Base-by-base conservation (phyloP, 1,140 invertebrate genomes). In the Leptestheria dahalacensis region DNA sequence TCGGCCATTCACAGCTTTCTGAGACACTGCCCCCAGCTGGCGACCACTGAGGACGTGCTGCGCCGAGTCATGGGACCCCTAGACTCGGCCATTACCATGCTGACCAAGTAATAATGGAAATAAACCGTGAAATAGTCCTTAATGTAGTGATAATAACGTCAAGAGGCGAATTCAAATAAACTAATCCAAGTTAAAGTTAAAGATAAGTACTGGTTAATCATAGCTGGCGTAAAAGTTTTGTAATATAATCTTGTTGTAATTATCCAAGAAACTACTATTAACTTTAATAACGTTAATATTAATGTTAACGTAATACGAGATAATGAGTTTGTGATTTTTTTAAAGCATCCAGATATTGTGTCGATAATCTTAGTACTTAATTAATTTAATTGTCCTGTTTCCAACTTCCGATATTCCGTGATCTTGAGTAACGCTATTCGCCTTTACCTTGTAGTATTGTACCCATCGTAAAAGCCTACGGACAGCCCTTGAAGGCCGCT, bases 1-100 rank as follows among this genome's bases (percentile, higher is more conserved):
- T 92, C 91, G 15, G 88, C 91, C 0, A 90, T 98, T 81, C 84
- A 96, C 66, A 95, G 91, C 70, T 89, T 98, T 69, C 70, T 98
- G 4, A 73, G 85, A 6, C 84, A 95, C 70, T 97, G 93, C 69
- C 84, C 87, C 3, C 89, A 95, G 65, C 74, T 96, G 46, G 78
- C 94, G 3, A 91, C 83, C 23, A 63, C 67, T 58, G 93, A 96
- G 60, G 93, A 97, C 65, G 87, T 96, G 59, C 87, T 86, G 0
- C 78, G 87, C 57, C 78, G 90, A 67, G 75, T 97, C 57, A 73
- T 97, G 2, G 83, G 86, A 3, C 93, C 94, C 1, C 86, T 98
- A 59, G 92, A 97, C 74, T 90, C 90, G 65, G 92, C 92, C 28
- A 78, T 98, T 12, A 86, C 87, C 15, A 95, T 97, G 83, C 76